phyloP scores from a whole-genome alignment of 2,113 vertebrate species.

The Steatornis caripensis region DNA sequence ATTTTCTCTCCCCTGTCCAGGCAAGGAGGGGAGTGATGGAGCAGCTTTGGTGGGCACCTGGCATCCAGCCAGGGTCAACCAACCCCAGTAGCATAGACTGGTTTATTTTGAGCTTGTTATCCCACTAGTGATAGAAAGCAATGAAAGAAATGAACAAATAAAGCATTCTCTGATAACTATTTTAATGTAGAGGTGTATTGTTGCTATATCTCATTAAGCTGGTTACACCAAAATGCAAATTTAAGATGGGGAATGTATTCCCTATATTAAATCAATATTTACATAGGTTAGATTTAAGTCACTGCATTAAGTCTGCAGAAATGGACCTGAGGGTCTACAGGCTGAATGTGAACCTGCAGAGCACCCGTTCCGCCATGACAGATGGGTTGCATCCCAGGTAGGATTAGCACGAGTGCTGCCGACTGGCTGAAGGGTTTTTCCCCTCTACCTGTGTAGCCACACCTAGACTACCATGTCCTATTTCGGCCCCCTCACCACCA shows the following conservation, averaged over 20 bases:
- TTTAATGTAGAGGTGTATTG: neutral
- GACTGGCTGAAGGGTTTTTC: neutral
- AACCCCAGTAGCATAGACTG: neutral
- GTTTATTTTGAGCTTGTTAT: neutral
- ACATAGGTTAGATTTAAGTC: neutral
- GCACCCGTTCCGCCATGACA: fast-evolving
- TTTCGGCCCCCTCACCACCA: neutral
- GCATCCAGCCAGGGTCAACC: neutral
- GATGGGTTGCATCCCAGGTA: fast-evolving
- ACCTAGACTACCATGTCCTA: neutral
- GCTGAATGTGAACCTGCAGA: neutral
- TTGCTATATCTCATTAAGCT: neutral
- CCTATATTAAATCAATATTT: neutral
- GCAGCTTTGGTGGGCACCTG: neutral
- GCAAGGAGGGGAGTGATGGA: neutral
- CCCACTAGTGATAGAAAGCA: neutral
- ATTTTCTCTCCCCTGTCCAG: neutral
- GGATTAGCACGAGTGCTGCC: neutral
- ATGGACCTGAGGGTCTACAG: neutral
- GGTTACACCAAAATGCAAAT: neutral
- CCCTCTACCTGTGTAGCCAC: neutral
- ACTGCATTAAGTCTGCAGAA: neutral
- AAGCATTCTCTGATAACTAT: neutral
- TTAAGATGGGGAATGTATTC: neutral
- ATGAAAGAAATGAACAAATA: neutral